Percentiles rank a stretch among this genome's conserved stretches.
These are phyloP conservation scores for Pseudopodoces humilis DNA, from an alignment of 2,113 vertebrate genomes.

Conservation along the genomic window DNA sequence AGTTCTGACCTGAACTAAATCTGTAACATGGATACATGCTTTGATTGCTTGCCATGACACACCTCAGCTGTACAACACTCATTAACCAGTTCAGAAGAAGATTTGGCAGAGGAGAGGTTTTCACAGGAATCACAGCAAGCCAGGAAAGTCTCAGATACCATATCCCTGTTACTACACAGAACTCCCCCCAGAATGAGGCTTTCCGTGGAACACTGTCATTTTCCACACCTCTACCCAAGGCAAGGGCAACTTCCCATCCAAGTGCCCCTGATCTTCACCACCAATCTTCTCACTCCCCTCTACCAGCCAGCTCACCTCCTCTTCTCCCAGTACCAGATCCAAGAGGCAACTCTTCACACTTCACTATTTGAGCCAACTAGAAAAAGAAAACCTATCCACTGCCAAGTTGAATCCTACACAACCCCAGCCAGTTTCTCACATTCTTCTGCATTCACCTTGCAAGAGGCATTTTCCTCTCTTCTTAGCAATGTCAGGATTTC, in stretches of 20 bases:
- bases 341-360: neutral
- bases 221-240: neutral
- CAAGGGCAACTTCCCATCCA: neutral
- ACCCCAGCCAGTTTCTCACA: neutral
- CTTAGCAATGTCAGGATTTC: neutral
- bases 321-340: neutral
- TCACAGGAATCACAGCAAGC: neutral
- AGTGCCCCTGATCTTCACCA: neutral
- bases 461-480: neutral
- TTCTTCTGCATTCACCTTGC: neutral
- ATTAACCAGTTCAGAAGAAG: neutral
- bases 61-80: neutral
- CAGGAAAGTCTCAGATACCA: neutral
- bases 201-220: neutral
- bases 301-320: neutral
- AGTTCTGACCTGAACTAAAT: neutral
- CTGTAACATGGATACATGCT: neutral
- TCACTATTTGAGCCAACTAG: neutral
- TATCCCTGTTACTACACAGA: neutral
- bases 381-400: neutral
- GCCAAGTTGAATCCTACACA: conserved; percentile 20
- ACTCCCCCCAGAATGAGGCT: neutral
- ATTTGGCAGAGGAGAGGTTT: neutral
- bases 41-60: neutral
- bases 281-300: neutral